Base-by-base conservation (phyloP, 2,888 invertebrate genomes). In the Hirtodrosophila histrioides region DNA sequence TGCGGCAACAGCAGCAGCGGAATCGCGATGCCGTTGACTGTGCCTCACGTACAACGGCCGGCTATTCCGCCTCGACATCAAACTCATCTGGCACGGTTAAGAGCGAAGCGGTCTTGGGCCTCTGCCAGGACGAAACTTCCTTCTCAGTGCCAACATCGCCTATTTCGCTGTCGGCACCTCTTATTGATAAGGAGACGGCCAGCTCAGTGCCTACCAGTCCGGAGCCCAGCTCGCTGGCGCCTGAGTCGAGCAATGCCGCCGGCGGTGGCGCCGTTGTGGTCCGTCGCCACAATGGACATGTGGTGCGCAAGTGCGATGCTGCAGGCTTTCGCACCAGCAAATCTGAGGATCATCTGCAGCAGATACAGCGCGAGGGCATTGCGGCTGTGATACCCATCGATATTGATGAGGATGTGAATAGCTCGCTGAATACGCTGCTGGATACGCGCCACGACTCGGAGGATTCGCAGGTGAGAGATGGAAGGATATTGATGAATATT, bases 331-430 rank as follows among this genome's bases (percentile, higher is more conserved):
- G 97, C 65, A 97, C 97, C 31, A 97, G 97, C 85, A 94, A 97
- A 88, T 97, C 97, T 9, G 98, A 98, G 92, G 97, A 98, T 92
- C 97, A 97, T 90, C 92, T 98, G 73, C 97, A 97, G 92, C 94
- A 94, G 72, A 88, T 91, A 69, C 92, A 92, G 76, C 90, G 92
- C 56, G 92, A 92, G 74, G 92, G 92, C 81, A 94, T 97, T 92
- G 96, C 96, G 88, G 95, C 97, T 69, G 97, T 97, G 75, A 91
- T 92, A 85, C 96, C 96, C 78, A 97, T 97, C 87, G 97, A 98
- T 87, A 95, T 97, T 90, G 98, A 97, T 91, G 98, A 98, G 91
- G 97, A 97, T 91, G 95, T 97, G 89, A 97, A 97, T 89, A 97
- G 97, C 91, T 98, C 98, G 72, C 93, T 98, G 69, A 97, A 98